Percentiles rank a stretch among this genome's conserved stretches.
phyloP scores from a whole-genome alignment of 2,888 invertebrate genomes.

The Serripes groenlandicus region DNA sequence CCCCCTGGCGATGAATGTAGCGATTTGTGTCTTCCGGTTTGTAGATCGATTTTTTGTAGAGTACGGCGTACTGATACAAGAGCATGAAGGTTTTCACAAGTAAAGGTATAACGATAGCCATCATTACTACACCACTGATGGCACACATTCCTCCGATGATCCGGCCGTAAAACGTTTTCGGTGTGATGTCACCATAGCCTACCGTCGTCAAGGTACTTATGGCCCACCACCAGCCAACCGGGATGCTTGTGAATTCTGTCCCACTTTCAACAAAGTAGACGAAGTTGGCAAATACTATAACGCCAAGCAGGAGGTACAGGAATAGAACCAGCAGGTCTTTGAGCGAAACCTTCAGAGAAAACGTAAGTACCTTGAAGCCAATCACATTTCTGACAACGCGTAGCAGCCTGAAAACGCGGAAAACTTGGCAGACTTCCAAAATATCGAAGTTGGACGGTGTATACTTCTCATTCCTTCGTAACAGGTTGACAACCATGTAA shows the following conservation, averaged over 20 bases:
- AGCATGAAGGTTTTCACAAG: conserved; percentile 70
- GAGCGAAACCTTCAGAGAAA: conserved; percentile 55
- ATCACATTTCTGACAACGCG: conserved; percentile 65
- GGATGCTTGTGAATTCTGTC: conserved; percentile 61
- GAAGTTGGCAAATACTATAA: conserved; percentile 69
- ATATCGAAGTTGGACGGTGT: conserved; percentile 51
- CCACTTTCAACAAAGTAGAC: conserved; percentile 68
- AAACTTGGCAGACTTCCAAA: conserved; percentile 62
- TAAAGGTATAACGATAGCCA: conserved; percentile 67
- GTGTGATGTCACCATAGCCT: conserved; percentile 71
- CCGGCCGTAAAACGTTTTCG: conserved; percentile 63
- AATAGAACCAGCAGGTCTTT: conserved; percentile 67
- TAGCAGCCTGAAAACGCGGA: conserved; percentile 67
- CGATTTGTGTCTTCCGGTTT: conserved; percentile 59
- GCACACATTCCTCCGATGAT: conserved; percentile 66
- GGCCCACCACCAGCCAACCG: conserved; percentile 72
- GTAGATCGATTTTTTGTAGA: conserved; percentile 62
- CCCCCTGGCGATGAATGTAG: conserved; percentile 54
- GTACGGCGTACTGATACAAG: conserved; percentile 67
- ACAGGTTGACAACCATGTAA: conserved; percentile 52
- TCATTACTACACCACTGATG: conserved; percentile 65
- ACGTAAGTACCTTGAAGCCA: conserved; percentile 67
- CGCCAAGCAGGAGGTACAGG: conserved; percentile 63
- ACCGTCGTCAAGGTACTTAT: conserved; percentile 71
- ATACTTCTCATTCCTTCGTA: conserved; percentile 56